Conservation (phyloP, 1,140 invertebrate genomes). For the Stegodyphus mimosarum region DNA sequence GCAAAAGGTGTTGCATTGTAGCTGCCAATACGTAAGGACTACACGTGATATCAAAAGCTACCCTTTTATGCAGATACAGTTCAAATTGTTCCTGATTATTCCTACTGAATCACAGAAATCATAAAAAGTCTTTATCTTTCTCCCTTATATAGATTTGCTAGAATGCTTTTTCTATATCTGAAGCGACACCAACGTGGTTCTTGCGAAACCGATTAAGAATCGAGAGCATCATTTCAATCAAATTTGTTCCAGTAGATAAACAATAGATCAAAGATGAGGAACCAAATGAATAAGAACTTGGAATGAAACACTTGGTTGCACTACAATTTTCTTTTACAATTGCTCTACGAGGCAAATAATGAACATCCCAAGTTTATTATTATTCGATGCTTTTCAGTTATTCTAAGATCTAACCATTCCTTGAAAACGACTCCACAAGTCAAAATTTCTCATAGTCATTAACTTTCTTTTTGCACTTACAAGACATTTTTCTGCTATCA, state of each 20-base stretch:
- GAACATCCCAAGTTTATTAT: neutral
- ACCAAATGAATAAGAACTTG: neutral
- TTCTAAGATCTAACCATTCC: neutral
- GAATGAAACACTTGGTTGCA: constrained; percentile 16
- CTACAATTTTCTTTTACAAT: constrained; percentile 11
- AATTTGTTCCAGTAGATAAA: constrained; percentile 8
- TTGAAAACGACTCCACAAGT: constrained; percentile 1
- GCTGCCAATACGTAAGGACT: constrained; percentile 22
- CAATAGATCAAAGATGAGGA: constrained; percentile 8
- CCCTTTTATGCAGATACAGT: constrained; percentile 14
- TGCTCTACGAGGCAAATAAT: constrained; percentile 25
- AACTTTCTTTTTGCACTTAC: constrained; percentile 5
- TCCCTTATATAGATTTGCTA: neutral
- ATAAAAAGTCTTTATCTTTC: constrained; percentile 29
- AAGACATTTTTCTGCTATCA: neutral
- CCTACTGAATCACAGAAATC: constrained; percentile 17
- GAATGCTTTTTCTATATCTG: constrained; percentile 22
- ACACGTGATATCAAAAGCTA: constrained; percentile 34
- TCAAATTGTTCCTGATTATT: constrained; percentile 1
- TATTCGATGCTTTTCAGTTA: neutral
- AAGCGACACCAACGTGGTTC: constrained; percentile 2
- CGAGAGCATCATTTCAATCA: neutral
- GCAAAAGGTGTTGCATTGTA: constrained; percentile 14
- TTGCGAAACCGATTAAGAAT: constrained; percentile 13
- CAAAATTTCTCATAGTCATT: neutral